Conservation (phyloP, 2,888 invertebrate species). For the Phortica magna region DNA sequence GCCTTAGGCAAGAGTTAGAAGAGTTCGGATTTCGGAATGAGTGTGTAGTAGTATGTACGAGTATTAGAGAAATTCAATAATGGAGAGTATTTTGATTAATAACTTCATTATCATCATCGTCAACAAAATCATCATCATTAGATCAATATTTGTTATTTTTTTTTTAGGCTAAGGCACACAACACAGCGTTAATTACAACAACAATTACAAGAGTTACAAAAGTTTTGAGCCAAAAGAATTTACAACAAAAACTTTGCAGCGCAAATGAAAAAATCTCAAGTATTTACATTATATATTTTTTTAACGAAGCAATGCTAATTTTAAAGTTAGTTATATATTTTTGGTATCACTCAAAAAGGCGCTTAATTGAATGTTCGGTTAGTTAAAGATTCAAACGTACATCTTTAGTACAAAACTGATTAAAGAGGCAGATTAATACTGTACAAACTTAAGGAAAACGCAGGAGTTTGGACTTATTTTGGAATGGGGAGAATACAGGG, state of each 20-base stretch:
- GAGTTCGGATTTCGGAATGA: conserved; percentile 68
- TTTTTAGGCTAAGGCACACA: conserved; percentile 6
- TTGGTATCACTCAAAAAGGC: not conserved
- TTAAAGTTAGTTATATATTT: not conserved
- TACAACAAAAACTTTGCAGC: not conserved
- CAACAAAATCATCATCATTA: not conserved
- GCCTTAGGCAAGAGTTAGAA: conserved; percentile 67
- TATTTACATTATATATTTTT: not conserved
- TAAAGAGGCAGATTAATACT: not conserved
- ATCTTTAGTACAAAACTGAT: not conserved
- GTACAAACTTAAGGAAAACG: not conserved
- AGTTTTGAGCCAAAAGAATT: not conserved
- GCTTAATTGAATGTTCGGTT: not conserved
- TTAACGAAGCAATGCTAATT: not conserved
- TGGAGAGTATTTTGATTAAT: conserved; percentile 24
- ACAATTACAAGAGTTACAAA: not conserved
- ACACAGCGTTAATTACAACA: conserved; percentile 25
- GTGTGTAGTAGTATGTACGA: conserved; percentile 44
- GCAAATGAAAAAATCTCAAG: not conserved
- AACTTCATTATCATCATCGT: conserved; percentile 19
- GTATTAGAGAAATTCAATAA: conserved; percentile 23
- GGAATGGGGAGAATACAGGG: not conserved
- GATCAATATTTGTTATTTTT: not conserved
- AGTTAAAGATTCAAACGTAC: not conserved
- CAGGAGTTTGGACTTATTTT: not conserved